A percentile compares a stretch with the other conserved stretches of the same genome.
Conservation (phyloP, 2,797 vertebrate genomes). For the Karalla daura region DNA sequence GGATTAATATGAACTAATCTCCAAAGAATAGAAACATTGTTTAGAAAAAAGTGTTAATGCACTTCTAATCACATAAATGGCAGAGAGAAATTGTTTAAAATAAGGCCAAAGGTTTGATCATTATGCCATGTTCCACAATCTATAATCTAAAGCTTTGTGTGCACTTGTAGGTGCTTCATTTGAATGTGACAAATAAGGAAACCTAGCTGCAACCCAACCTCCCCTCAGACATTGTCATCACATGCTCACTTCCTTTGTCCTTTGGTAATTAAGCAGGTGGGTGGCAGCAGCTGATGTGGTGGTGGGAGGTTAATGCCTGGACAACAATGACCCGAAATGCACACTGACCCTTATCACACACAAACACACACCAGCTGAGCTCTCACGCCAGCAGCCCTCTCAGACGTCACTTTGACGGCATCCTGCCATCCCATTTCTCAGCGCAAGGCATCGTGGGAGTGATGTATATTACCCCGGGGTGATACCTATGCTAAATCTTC, state of each 20-base stretch:
- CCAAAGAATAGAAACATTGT: too few species aligned
- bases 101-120: not conserved
- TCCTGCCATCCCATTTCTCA: constrained; percentile 54
- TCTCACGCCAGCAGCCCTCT: constrained; percentile 24
- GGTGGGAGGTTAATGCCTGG: constrained; percentile 38
- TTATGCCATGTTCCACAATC: too few species aligned
- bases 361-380: constrained; percentile 54
- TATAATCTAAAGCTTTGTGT: too few species aligned
- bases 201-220: not conserved
- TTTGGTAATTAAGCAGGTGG: constrained; percentile 44
- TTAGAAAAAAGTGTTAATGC: too few species aligned
- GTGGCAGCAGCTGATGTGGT: constrained; percentile 44
- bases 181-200: not conserved
- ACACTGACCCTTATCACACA: constrained; percentile 71
- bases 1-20: not conserved
- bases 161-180: not conserved
- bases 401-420: constrained; percentile 67
- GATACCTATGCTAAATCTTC: constrained; percentile 38
- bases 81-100: not conserved
- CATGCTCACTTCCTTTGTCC: constrained; percentile 46
- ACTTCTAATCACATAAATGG: not conserved
- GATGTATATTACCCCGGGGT: constrained; percentile 61
- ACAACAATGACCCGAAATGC: constrained; percentile 60
- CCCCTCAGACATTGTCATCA: not conserved
- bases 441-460: constrained; percentile 46